phyloP scores from a whole-genome alignment of 2,797 vertebrate species.

The Salmo trutta region DNA sequence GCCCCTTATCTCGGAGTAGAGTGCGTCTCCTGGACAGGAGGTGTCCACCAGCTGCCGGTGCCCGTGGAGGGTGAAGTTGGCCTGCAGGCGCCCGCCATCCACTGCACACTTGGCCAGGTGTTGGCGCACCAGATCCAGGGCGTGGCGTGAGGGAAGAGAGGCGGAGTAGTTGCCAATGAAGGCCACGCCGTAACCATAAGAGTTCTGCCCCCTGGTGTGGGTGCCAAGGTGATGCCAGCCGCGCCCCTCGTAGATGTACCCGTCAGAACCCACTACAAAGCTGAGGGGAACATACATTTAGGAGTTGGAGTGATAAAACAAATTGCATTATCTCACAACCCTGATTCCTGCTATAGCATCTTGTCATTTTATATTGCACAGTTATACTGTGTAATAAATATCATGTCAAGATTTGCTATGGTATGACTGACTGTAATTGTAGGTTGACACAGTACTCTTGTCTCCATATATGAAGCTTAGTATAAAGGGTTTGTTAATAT shows the following conservation, averaged over 20 bases:
- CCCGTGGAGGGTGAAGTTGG: conserved; percentile 77
- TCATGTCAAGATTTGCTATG: not conserved
- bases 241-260: conserved; percentile 87
- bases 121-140: conserved; percentile 72
- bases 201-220: conserved; percentile 83
- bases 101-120: conserved; percentile 75
- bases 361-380: not conserved
- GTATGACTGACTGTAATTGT: not conserved
- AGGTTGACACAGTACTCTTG: not conserved
- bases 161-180: conserved; percentile 83
- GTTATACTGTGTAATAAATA: not conserved
- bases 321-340: not conserved
- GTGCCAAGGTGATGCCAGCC: conserved; percentile 81
- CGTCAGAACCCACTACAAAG: conserved; percentile 87
- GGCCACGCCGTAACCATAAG: conserved; percentile 80
- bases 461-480: not conserved
- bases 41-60: conserved; percentile 85
- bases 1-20: conserved; percentile 79
- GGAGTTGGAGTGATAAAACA: not conserved
- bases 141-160: conserved; percentile 61
- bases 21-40: conserved; percentile 79
- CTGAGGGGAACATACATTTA: conserved; percentile 58
- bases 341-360: not conserved
- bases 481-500: not conserved
- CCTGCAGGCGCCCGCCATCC: conserved; percentile 58